Percentiles rank a stretch among this genome's conserved stretches.
Evolutionary conservation across 2,797 vertebrate species (phyloP).

Genomic region (Fistularia tabacaria): DNA sequence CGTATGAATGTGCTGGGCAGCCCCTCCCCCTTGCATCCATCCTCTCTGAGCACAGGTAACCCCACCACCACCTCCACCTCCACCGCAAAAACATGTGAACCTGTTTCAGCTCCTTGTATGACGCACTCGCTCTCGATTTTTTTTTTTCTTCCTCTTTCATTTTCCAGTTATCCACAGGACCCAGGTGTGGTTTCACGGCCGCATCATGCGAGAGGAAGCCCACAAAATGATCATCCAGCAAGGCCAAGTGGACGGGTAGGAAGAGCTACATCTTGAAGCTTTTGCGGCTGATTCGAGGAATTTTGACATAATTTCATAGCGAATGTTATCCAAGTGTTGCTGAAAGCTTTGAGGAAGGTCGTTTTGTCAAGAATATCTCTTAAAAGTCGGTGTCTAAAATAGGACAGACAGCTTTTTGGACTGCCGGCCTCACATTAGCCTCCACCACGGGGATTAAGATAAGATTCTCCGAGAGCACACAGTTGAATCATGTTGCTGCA

Average conservation of each 20-base stretch:
- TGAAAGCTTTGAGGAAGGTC: too few relatives aligned
- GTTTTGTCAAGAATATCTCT: slow-evolving; percentile 10
- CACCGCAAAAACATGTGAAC: too few relatives aligned
- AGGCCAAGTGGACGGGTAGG: slow-evolving; percentile 96
- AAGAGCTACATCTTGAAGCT: neutral
- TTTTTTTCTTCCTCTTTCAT: too few relatives aligned
- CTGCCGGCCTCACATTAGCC: neutral
- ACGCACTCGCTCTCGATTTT: too few relatives aligned
- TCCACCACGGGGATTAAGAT: slow-evolving; percentile 18
- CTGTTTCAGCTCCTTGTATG: too few relatives aligned
- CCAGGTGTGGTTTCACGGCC: slow-evolving; percentile 96
- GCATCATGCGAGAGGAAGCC: slow-evolving; percentile 94
- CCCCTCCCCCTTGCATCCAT: slow-evolving; percentile 89
- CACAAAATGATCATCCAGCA: slow-evolving; percentile 96
- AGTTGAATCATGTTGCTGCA: neutral
- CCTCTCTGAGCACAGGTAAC: slow-evolving; percentile 89
- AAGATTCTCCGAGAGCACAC: slow-evolving; percentile 1
- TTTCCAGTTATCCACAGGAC: slow-evolving; percentile 91
- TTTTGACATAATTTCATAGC: too few relatives aligned
- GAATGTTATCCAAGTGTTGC: too few relatives aligned
- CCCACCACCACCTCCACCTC: neutral
- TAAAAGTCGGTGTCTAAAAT: slow-evolving; percentile 8
- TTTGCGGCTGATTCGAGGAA: neutral
- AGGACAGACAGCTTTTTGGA: slow-evolving; percentile 1
- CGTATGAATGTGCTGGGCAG: slow-evolving; percentile 92